A percentile compares a stretch with the other conserved stretches of the same genome.
Conservation (phyloP, 1,140 invertebrate genomes). For the Theocolax elegans region DNA sequence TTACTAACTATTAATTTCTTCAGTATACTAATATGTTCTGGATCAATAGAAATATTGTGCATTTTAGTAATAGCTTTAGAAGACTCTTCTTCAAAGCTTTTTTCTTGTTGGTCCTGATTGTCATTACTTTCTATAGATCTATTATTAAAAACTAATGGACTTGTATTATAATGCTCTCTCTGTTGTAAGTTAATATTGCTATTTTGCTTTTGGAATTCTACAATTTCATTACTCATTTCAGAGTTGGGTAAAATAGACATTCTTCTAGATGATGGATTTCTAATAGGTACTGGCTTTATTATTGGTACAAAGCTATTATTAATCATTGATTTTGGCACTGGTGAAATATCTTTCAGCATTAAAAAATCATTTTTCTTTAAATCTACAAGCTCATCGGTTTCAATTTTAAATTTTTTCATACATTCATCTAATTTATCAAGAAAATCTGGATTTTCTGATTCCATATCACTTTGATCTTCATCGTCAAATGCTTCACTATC, state of each 20-base stretch:
- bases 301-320: constrained; percentile 49
- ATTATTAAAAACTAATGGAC: constrained; percentile 6
- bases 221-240: constrained; percentile 63
- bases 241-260: constrained; percentile 65
- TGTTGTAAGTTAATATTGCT: constrained; percentile 6
- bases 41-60: constrained; percentile 19
- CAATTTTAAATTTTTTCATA: constrained; percentile 77
- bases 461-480: constrained; percentile 72
- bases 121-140: constrained; percentile 9
- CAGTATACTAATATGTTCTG: constrained; percentile 60
- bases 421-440: constrained; percentile 76
- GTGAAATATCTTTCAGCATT: constrained; percentile 36
- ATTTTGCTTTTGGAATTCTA: constrained; percentile 48
- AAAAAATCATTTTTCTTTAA: constrained; percentile 56
- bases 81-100: constrained; percentile 19
- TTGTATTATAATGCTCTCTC: not conserved
- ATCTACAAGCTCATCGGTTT: constrained; percentile 75
- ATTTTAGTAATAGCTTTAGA: constrained; percentile 9
- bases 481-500: constrained; percentile 65
- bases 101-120: not conserved
- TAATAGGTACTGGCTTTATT: constrained; percentile 55
- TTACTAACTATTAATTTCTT: constrained; percentile 61
- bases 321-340: constrained; percentile 24
- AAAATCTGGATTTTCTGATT: constrained; percentile 74
- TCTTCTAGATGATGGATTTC: constrained; percentile 60